Evolutionary conservation across 2,888 invertebrate genomes (phyloP).

Genomic region (Cyrtodaria siliqua): DNA sequence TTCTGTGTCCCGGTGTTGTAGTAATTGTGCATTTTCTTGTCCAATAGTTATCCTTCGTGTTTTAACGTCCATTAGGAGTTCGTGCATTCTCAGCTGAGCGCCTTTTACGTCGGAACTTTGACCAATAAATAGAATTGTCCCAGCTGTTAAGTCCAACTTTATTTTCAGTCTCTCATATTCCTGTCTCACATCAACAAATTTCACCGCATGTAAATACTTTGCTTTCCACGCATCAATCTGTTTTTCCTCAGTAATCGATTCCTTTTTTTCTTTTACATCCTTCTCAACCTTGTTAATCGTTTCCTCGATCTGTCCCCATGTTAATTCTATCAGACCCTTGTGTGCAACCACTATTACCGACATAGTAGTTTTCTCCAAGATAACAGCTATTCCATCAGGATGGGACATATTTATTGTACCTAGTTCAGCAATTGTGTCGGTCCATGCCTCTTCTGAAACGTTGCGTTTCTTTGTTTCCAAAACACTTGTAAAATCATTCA

Average conservation of each 20-base stretch:
- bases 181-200: constrained; percentile 20
- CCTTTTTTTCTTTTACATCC: constrained; percentile 20
- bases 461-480: constrained; percentile 14
- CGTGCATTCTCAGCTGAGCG: constrained; percentile 18
- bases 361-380: constrained; percentile 26
- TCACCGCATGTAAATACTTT: constrained; percentile 14
- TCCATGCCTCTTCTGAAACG: constrained; percentile 26
- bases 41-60: constrained; percentile 18
- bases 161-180: constrained; percentile 3
- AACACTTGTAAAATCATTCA: constrained; percentile 19
- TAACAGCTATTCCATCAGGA: constrained; percentile 46
- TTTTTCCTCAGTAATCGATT: constrained; percentile 17
- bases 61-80: constrained; percentile 19
- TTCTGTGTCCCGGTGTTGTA: constrained; percentile 17
- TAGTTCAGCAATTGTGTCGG: constrained; percentile 27
- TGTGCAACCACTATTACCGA: constrained; percentile 44
- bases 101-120: constrained; percentile 5
- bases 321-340: constrained; percentile 9
- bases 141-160: neutral
- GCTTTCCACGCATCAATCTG: constrained; percentile 22
- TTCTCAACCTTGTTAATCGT: constrained; percentile 16
- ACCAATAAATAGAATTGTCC: constrained; percentile 19
- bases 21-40: constrained; percentile 11
- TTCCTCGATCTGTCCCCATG: constrained; percentile 10
- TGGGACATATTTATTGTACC: constrained; percentile 28